Conservation (phyloP, 2,797 vertebrate species). For the Margarornis squamiger region DNA sequence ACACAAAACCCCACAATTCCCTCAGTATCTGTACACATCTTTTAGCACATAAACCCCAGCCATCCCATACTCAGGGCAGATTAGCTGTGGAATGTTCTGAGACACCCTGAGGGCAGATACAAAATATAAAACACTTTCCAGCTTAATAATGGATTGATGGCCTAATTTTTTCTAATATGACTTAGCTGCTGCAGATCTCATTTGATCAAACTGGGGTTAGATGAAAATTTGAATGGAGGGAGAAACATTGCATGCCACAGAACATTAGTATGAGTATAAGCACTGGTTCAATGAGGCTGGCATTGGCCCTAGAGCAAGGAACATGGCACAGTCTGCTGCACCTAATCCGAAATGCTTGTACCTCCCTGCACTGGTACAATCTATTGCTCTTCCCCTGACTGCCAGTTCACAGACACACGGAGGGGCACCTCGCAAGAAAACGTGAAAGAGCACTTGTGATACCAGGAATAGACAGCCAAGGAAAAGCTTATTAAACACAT, state of each 20-base stretch:
- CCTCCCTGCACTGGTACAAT: neutral
- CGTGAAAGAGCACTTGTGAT: neutral
- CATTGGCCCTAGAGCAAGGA: slow-evolving; percentile 38
- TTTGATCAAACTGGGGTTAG: slow-evolving; percentile 21
- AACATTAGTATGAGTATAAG: slow-evolving; percentile 13
- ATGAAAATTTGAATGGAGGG: slow-evolving; percentile 36
- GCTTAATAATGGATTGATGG: slow-evolving; percentile 52
- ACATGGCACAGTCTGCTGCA: neutral
- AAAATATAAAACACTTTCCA: slow-evolving; percentile 22
- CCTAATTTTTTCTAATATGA: slow-evolving; percentile 58
- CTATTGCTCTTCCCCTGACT: neutral
- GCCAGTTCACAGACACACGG: neutral
- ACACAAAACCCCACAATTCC: neutral
- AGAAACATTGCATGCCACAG: slow-evolving; percentile 22
- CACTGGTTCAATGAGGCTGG: neutral
- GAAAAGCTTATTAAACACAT: neutral
- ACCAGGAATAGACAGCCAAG: neutral
- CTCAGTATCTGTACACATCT: neutral
- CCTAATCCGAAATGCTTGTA: neutral
- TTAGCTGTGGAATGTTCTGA: neutral
- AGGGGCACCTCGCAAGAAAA: rapidly evolving
- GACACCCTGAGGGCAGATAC: neutral
- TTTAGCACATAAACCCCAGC: neutral
- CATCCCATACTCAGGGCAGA: neutral
- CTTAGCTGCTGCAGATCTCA: slow-evolving; percentile 56